These are phyloP conservation scores for Leucophenga montana DNA, from an alignment of 2,888 invertebrate genomes.

Conservation along the genomic window DNA sequence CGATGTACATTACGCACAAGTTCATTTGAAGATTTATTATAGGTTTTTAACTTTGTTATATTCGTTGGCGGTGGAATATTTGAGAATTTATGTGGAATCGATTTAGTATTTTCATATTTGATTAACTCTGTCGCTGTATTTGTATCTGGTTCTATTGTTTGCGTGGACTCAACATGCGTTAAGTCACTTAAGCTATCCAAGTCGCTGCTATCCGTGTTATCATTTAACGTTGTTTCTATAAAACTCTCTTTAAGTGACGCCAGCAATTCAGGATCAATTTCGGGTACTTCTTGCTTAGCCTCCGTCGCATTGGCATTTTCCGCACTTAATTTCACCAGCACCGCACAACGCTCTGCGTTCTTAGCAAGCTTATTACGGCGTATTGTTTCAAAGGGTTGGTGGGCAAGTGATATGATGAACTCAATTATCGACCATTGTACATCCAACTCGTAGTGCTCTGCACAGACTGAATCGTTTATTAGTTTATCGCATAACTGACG, in stretches of 20 bases:
- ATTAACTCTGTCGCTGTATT: no score
- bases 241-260: not conserved
- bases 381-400: slow-evolving; percentile 67
- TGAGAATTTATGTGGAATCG: not conserved
- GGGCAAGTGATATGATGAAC: slow-evolving; percentile 72
- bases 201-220: not conserved
- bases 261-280: not conserved
- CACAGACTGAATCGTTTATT: slow-evolving; percentile 60
- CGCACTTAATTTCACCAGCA: slow-evolving; percentile 30
- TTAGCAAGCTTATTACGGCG: slow-evolving; percentile 57
- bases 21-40: slow-evolving; percentile 56
- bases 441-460: slow-evolving; percentile 70
- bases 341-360: slow-evolving; percentile 34
- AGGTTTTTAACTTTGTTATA: slow-evolving; percentile 40
- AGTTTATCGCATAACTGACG: slow-evolving; percentile 66
- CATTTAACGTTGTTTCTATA: not conserved
- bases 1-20: slow-evolving; percentile 71
- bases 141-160: not conserved
- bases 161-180: slow-evolving; percentile 59
- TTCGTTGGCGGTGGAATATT: slow-evolving; percentile 33
- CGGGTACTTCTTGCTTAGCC: not conserved
- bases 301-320: not conserved
- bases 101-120: not conserved
- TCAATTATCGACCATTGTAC: slow-evolving; percentile 75
- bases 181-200: slow-evolving; percentile 60